Base-by-base conservation (phyloP, 2,797 vertebrate genomes). In the Hydrolagus colliei region DNA sequence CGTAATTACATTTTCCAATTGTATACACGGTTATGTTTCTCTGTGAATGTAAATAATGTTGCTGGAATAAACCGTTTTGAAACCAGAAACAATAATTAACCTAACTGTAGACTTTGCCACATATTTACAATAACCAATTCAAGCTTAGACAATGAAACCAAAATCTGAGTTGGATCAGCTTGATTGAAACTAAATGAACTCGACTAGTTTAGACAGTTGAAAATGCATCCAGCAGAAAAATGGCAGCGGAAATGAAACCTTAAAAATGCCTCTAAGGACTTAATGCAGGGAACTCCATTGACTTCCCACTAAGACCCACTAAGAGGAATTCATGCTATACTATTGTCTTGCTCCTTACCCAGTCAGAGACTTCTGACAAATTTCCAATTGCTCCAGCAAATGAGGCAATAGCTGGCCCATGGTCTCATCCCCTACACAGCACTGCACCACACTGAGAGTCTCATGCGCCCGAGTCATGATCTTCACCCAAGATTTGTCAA, bases 401-500 rank as follows among this genome's bases (percentile, higher is more conserved):
- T 98, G 97, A 78, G 97, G 97, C 74, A 99, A 91, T 63, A 99
- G 91, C 88, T 97, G 97, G 9, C 96, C 96, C 97, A 99, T 95
- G 5, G 95, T 96, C 91, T 99, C 98, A 87, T 99, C 97, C 61
- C 96, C 97, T 14, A 96, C 95, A 88, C 97, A 99, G 8, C 96
- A 98, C 89, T 98, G 96, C 59, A 99, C 93, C 27, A 98, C 96
- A 18, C 91, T 98, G 27, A 96, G 95, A 90, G 92, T 97, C 90
- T 98, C 97, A 18, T 95, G 97, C 9, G 97, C 96, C 86, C 96
- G 94, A 11, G 93, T 96, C 98, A 99, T 98, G 87, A 99, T 98
- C 93, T 96, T 98, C 87, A 98, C 96, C 98, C 98, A 99, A 0
- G 97, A 97, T 89, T 98, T 99, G 91, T 99, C 98, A 59, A 99